A percentile compares a stretch with the other conserved stretches of the same genome.
phyloP scores from a whole-genome alignment of 2,113 vertebrate genomes.

The Perca flavescens region DNA sequence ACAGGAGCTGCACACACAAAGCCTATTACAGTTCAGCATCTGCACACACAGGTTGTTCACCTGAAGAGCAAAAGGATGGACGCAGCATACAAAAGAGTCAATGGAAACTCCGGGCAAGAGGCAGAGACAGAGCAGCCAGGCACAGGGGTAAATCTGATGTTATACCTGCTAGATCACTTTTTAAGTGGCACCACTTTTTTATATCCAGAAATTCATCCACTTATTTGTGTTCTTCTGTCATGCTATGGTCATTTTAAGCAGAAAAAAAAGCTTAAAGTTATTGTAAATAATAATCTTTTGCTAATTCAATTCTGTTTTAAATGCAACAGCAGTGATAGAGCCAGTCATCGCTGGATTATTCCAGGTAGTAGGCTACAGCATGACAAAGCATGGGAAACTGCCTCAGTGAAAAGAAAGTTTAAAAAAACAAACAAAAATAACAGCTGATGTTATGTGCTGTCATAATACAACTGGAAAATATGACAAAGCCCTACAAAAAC shows the following conservation, averaged over 20 bases:
- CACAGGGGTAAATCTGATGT: slow-evolving; percentile 57
- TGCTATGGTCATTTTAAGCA: not conserved
- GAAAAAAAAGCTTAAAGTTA: not conserved
- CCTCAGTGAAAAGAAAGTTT: slow-evolving; percentile 7
- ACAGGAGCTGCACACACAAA: slow-evolving; percentile 25
- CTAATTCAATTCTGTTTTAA: slow-evolving; percentile 1
- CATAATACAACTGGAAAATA: not conserved
- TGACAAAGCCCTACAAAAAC: not conserved
- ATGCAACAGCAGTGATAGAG: not conserved
- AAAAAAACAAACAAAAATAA: not conserved
- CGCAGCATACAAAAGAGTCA: slow-evolving; percentile 68
- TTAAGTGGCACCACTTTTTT: not conserved
- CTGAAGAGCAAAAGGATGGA: slow-evolving; percentile 77
- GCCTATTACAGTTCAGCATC: slow-evolving; percentile 30
- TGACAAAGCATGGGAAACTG: slow-evolving; percentile 36
- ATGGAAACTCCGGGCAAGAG: slow-evolving; percentile 58
- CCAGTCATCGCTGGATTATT: slow-evolving; percentile 41
- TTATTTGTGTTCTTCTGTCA: not conserved
- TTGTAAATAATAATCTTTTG: not conserved
- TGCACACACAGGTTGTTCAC: slow-evolving; percentile 25
- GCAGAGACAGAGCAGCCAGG: slow-evolving; percentile 7
- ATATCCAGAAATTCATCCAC: not conserved
- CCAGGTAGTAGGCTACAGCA: slow-evolving; percentile 2
- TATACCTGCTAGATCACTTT: not conserved
- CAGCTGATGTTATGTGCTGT: slow-evolving; percentile 34